Percentiles rank a stretch among this genome's conserved stretches.
Conservation (phyloP, 2,797 vertebrate genomes). For the Enteromius paludinosus region DNA sequence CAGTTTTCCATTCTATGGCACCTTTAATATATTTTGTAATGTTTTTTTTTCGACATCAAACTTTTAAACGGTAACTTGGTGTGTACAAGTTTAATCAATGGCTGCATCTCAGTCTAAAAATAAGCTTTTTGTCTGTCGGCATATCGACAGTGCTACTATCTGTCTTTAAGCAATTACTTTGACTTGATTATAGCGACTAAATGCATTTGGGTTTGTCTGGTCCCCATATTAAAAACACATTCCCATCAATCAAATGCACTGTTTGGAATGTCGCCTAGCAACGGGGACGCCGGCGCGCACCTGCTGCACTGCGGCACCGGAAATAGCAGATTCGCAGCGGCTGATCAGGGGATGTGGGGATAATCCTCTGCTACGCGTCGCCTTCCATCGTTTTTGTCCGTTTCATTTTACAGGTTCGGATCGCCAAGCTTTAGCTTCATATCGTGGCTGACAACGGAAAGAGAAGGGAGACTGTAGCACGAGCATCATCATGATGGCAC, state of each 20-base stretch:
- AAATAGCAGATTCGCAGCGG: slow-evolving; percentile 48
- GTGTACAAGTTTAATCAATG: neutral
- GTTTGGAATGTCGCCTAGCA: slow-evolving; percentile 73
- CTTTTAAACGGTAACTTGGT: too few relatives aligned
- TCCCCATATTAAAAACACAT: slow-evolving; percentile 14
- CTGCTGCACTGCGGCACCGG: slow-evolving; percentile 88
- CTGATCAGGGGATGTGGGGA: slow-evolving; percentile 1
- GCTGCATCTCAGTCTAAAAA: slow-evolving; percentile 1
- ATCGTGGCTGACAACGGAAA: neutral
- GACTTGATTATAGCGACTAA: neutral
- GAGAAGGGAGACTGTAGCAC: slow-evolving; percentile 15
- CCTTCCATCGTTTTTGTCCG: neutral
- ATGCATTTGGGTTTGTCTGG: neutral
- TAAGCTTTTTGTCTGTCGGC: neutral
- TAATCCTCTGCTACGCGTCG: slow-evolving; percentile 9
- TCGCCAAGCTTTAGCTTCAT: slow-evolving; percentile 19
- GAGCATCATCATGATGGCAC: slow-evolving; percentile 9
- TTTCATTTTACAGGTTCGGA: neutral
- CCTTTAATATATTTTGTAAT: too few relatives aligned
- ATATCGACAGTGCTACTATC: neutral
- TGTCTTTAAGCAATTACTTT: neutral
- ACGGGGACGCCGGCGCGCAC: slow-evolving; percentile 75
- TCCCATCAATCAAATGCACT: neutral
- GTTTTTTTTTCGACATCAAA: neutral
- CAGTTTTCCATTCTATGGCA: too few relatives aligned